phyloP scores from a whole-genome alignment of 2,113 vertebrate species.

The Anseranas semipalmata region DNA sequence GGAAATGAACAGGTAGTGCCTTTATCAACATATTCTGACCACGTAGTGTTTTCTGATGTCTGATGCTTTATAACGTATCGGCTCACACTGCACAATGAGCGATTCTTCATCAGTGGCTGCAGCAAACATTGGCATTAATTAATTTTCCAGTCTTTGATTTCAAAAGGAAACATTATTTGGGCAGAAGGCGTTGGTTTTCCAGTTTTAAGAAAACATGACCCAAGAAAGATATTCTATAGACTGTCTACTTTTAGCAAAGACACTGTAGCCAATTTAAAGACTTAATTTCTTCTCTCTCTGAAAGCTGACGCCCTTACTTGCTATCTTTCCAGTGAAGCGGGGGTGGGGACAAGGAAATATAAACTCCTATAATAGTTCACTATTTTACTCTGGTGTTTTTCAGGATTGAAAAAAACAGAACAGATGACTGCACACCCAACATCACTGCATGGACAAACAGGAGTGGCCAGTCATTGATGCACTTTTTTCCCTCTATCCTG shows the following conservation, averaged over 20 bases:
- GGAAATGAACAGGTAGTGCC: slow-evolving; percentile 81
- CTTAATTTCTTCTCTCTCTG: background rate
- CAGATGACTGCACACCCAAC: background rate
- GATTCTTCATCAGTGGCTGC: slow-evolving; percentile 77
- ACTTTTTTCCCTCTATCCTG: background rate
- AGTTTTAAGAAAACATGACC: background rate
- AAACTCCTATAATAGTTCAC: background rate
- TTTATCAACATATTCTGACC: slow-evolving; percentile 65
- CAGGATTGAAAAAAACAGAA: background rate
- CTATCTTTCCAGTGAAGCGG: background rate
- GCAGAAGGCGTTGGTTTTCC: background rate
- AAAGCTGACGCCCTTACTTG: background rate
- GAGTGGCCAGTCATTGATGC: background rate
- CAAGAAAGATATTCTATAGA: background rate
- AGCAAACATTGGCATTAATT: slow-evolving; percentile 4
- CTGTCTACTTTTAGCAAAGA: background rate
- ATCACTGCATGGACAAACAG: background rate
- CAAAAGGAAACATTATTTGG: background rate
- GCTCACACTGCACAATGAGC: slow-evolving; percentile 82
- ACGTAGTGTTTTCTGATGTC: slow-evolving; percentile 57
- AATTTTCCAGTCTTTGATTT: background rate
- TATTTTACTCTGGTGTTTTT: background rate
- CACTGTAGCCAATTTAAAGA: background rate
- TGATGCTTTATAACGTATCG: slow-evolving; percentile 79
- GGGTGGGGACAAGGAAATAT: background rate